Percentiles rank a stretch among this genome's conserved stretches.
Conservation (phyloP, 2,888 invertebrate species). For the Hyalella azteca region DNA sequence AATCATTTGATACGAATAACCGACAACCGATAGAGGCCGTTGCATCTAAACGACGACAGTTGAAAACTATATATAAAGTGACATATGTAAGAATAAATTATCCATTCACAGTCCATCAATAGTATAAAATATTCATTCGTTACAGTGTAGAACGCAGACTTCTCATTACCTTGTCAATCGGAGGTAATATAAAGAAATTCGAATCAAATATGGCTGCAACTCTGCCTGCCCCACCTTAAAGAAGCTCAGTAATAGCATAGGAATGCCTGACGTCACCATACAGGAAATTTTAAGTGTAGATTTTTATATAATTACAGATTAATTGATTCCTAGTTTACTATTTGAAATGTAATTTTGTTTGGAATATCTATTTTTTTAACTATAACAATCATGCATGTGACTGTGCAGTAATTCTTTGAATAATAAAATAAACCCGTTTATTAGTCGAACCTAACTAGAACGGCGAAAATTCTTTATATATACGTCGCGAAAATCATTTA, state of each 20-base stretch:
- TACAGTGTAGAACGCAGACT: neutral
- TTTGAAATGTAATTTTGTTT: too few relatives aligned
- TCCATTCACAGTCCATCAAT: neutral
- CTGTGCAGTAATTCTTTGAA: too few relatives aligned
- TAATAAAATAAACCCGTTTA: neutral
- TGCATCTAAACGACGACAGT: neutral
- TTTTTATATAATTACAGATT: too few relatives aligned
- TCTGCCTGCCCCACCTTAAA: conserved; percentile 16
- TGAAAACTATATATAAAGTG: neutral
- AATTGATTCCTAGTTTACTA: too few relatives aligned
- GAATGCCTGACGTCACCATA: conserved; percentile 30
- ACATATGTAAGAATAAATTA: neutral
- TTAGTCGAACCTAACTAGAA: neutral
- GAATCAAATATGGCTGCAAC: conserved; percentile 31
- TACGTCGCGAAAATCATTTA: too few relatives aligned
- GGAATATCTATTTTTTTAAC: too few relatives aligned
- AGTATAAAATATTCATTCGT: neutral
- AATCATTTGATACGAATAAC: neutral
- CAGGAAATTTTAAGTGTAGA: neutral
- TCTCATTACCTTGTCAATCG: neutral
- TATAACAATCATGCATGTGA: too few relatives aligned
- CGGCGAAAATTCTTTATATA: neutral
- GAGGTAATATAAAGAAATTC: neutral
- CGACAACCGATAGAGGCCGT: conserved; percentile 16
- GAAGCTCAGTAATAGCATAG: conserved; percentile 36